phyloP scores from a whole-genome alignment of 2,888 invertebrate genomes.

The Teleiodes luculella region DNA sequence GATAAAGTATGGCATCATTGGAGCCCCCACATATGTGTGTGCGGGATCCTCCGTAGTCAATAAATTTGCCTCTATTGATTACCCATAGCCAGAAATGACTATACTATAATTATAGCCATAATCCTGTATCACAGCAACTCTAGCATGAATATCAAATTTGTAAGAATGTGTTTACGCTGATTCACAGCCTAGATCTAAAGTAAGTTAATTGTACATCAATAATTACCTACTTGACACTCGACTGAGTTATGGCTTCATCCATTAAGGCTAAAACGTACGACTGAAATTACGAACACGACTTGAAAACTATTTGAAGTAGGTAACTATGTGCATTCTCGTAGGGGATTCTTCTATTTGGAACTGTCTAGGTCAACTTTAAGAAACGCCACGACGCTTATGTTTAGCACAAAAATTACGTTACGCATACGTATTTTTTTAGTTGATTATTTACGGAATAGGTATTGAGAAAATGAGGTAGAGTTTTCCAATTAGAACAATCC shows the following conservation, averaged over 20 bases:
- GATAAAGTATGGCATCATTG: slow-evolving; percentile 53
- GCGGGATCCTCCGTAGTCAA: slow-evolving; percentile 22
- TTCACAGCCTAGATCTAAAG: slow-evolving; percentile 73
- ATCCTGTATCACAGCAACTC: slow-evolving; percentile 77
- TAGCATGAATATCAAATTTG: slow-evolving; percentile 73
- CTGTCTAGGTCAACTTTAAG: neutral
- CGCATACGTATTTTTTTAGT: neutral
- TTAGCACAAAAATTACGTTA: neutral
- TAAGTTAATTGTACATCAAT: slow-evolving; percentile 56
- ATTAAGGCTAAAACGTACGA: slow-evolving; percentile 58
- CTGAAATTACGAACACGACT: slow-evolving; percentile 63
- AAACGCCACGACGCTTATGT: neutral
- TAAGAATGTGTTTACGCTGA: slow-evolving; percentile 70
- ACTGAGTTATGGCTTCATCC: slow-evolving; percentile 34
- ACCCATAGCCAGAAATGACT: slow-evolving; percentile 59
- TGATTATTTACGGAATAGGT: neutral
- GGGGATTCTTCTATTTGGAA: slow-evolving; percentile 16
- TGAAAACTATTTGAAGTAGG: slow-evolving; percentile 51
- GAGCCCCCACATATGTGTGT: neutral
- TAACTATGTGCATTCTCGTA: slow-evolving; percentile 49
- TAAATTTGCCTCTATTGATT: slow-evolving; percentile 36
- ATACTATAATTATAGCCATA: slow-evolving; percentile 68
- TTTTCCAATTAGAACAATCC: slow-evolving; percentile 8
- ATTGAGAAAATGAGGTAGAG: neutral
- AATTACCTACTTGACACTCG: slow-evolving; percentile 53